Evolutionary conservation across 2,797 vertebrate species (phyloP), one percentile per base, ranked within the genome.

Genomic region (Geotrypetes seraphini): DNA sequence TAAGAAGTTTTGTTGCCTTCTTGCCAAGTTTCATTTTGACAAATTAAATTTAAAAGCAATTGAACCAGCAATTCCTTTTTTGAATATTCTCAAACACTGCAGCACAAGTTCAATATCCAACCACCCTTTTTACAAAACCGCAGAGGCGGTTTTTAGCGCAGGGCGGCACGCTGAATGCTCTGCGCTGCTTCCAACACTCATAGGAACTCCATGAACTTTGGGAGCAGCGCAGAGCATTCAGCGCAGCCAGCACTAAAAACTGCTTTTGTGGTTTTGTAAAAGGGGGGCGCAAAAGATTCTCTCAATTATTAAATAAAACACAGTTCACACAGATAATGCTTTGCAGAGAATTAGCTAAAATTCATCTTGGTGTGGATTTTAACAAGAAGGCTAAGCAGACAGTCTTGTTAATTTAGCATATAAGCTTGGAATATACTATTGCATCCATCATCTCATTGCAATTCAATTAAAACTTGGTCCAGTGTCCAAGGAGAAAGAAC

Each of bases 371-470:
- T 55, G 47, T 30, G 40, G 33, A 63, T 72, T 70, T 53, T 57
- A 43, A 73, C 56, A 68, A 66, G 65, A 69, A 79, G 78, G 70
- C 50, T 47, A 51, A 71, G 52, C 70, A 78, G 75, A 75, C 72
- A 69, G 72, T 52, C 70, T 70, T 79, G 79, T 81, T 81, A 83
- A 83, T 81, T 81, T 79, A 81, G 78, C 63, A 67, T 75, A 77
- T 73, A 81, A 72, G 60, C 67, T 71, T 69, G 70, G 69, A 79
- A 69, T 72, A 73, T 69, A 75, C 55, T 50, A 58, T 50, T 60
- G 66, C 75, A 79, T 78, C 71, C 69, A 83, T 79, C 75, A 72
- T 77, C 61, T 79, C 64, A 57, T 71, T 33, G 47, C 77, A 83
- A 84, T 79, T 69, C 29, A 68, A 81, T 85, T 81, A 83, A 79